Evolutionary conservation across 2,113 vertebrate species (phyloP), one percentile per base, ranked within the genome.

Genomic region (Oostethus manadensis): DNA sequence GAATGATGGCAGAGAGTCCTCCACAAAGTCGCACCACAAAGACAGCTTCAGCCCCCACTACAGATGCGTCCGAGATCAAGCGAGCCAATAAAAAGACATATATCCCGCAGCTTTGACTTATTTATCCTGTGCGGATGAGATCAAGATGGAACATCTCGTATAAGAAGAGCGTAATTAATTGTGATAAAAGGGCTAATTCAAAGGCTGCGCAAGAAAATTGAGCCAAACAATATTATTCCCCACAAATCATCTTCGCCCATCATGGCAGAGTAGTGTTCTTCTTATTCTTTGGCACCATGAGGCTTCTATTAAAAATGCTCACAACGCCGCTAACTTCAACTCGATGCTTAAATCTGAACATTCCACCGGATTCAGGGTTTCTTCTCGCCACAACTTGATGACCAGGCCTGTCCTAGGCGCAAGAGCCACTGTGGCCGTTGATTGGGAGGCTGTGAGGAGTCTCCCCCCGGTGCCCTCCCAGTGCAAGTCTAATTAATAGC

Each of bases 401-500:
- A 89, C 89, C 60, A 74, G 74, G 59, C 70, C 80, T 84, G 84
- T 77, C 86, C 87, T 35, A 80, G 85, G 80, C 82, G 80, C 80
- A 85, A 85, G 83, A 85, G 76, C 75, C 87, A 81, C 82, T 67
- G 68, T 87, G 87, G 88, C 87, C 86, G 87, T 86, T 89, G 89
- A 91, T 90, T 90, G 88, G 87, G 81, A 83, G 86, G 81, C 88
- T 89, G 88, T 89, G 88, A 90, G 88, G 88, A 89, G 88, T 90
- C 87, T 90, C 86, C 90, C 90, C 90, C 90, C 80, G 85, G 90
- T 90, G 90, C 86, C 89, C 90, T 90, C 89, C 90, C 87, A 87
- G 90, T 83, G 86, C 82, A 89, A 90, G 87, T 89, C 88, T 91
- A 91, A 91, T 91, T 91, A 91, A 91, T 90, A 90, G 90, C 88